Evolutionary conservation across 2,797 vertebrate species (phyloP).

Genomic region (Spizella passerina): DNA sequence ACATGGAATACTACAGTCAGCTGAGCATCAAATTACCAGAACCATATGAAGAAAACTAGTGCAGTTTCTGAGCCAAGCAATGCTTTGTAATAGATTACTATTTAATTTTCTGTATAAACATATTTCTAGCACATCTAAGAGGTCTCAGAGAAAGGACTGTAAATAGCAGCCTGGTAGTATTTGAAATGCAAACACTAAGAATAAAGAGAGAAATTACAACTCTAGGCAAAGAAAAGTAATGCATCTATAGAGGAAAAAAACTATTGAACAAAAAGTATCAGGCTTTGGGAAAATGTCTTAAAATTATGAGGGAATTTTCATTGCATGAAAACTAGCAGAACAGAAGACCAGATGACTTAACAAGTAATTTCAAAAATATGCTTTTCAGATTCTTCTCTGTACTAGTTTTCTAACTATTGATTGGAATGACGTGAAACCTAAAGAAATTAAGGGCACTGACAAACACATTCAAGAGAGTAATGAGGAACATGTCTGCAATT

Average conservation of each 20-base stretch:
- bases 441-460: not conserved
- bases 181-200: not conserved
- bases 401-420: not conserved
- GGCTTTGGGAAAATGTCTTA: not conserved
- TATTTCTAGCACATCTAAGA: not conserved
- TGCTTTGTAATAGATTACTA: not conserved
- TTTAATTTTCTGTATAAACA: conserved; percentile 2
- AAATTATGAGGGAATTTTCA: not conserved
- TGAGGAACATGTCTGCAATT: not conserved
- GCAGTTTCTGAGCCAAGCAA: not conserved
- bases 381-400: not conserved
- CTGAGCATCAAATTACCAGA: not conserved
- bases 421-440: not conserved
- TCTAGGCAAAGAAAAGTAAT: not conserved
- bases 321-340: not conserved
- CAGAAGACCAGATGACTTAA: not conserved
- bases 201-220: not conserved
- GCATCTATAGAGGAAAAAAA: not conserved
- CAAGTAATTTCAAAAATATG: not conserved
- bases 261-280: not conserved
- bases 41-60: not conserved
- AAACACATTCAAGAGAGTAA: not conserved
- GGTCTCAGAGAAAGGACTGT: not conserved
- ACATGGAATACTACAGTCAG: not conserved
- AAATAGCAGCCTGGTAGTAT: not conserved